A percentile compares a stretch with the other conserved stretches of the same genome.
Evolutionary conservation across 2,113 vertebrate genomes (phyloP).

Genomic region (Chionis minor): DNA sequence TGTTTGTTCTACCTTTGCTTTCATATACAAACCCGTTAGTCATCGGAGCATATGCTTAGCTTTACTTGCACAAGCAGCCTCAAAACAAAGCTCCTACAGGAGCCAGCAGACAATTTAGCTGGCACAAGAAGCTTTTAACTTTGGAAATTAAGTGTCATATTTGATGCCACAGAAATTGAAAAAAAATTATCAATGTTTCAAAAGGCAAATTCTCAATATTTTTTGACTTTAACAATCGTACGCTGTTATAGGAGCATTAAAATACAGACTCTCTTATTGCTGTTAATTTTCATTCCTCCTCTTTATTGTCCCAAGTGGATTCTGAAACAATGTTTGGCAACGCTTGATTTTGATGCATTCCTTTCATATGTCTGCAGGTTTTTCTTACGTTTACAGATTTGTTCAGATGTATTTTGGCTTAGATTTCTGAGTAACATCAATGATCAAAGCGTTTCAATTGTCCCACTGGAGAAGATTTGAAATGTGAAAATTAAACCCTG

Average conservation of each 20-base stretch:
- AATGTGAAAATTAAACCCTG: background rate
- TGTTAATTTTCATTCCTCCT: background rate
- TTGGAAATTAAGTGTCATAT: background rate
- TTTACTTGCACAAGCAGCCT: background rate
- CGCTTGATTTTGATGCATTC: background rate
- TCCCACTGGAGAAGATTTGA: background rate
- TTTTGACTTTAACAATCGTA: background rate
- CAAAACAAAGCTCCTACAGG: background rate
- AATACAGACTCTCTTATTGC: background rate
- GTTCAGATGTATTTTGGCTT: background rate
- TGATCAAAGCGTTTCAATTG: background rate
- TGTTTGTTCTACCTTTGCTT: background rate
- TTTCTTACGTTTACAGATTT: background rate
- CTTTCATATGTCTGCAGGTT: background rate
- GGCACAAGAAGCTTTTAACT: background rate
- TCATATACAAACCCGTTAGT: background rate
- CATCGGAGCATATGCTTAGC: background rate
- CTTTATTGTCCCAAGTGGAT: background rate
- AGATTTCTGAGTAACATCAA: background rate
- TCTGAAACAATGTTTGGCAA: background rate
- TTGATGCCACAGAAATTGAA: background rate
- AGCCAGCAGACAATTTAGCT: background rate
- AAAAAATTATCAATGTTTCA: background rate
- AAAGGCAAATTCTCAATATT: background rate
- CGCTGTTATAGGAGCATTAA: background rate